Evolutionary conservation across 2,888 invertebrate species (phyloP).

Genomic region (Tachystola acroxantha): DNA sequence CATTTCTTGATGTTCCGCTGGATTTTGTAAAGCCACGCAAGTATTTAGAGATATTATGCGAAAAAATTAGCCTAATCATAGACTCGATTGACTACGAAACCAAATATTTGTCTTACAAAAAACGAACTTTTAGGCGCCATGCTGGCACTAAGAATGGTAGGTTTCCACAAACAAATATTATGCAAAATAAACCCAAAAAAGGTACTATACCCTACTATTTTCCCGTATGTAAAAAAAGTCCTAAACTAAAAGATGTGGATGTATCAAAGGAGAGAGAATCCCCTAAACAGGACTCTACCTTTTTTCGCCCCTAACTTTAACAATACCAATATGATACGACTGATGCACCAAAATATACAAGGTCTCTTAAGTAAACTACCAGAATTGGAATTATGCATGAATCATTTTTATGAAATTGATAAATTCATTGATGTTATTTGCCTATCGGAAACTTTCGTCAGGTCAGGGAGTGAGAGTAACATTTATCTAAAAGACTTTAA

Average conservation of each 20-base stretch:
- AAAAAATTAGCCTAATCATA: too few relatives aligned
- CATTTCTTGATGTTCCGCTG: too few relatives aligned
- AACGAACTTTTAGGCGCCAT: too few relatives aligned
- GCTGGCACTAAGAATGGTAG: too few relatives aligned
- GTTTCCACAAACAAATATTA: too few relatives aligned
- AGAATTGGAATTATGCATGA: background rate
- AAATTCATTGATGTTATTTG: background rate
- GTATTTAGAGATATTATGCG: too few relatives aligned
- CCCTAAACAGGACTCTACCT: background rate
- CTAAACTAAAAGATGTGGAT: background rate
- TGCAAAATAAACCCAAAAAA: background rate
- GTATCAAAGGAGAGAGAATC: background rate
- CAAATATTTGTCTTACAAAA: too few relatives aligned
- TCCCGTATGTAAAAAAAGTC: background rate
- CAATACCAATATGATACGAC: background rate
- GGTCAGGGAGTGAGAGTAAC: background rate
- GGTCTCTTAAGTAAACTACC: background rate
- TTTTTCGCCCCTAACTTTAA: background rate
- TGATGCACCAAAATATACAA: conserved; percentile 2
- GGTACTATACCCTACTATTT: background rate
- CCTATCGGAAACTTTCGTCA: conserved; percentile 2
- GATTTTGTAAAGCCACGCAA: too few relatives aligned
- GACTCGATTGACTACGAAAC: too few relatives aligned
- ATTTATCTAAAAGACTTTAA: conserved; percentile 1
- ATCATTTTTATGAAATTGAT: background rate